Conservation (phyloP, 2,113 vertebrate species). For the Ciconia stormi region DNA sequence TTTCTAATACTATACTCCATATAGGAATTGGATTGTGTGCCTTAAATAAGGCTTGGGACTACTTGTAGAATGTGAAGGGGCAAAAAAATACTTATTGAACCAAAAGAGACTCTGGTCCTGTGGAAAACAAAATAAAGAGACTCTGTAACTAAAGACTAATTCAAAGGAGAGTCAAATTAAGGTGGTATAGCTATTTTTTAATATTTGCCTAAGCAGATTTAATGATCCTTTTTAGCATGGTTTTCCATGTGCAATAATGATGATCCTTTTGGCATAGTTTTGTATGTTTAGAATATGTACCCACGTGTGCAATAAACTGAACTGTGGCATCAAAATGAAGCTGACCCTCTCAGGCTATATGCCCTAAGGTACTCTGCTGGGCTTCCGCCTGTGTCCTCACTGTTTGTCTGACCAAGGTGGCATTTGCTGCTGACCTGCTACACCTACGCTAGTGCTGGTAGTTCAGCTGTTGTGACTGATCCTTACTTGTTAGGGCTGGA, state of each 20-base stretch:
- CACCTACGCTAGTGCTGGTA: background rate
- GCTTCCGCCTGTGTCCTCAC: background rate
- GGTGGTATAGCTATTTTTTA: background rate
- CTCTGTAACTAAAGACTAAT: background rate
- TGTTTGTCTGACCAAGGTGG: background rate
- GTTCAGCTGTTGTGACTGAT: background rate
- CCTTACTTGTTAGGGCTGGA: background rate
- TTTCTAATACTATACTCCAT: background rate
- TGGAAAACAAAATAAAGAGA: background rate
- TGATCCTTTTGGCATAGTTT: background rate
- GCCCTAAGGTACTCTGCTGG: background rate
- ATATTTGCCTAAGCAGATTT: background rate
- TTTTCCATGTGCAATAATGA: background rate
- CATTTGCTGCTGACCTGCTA: background rate
- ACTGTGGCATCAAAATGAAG: background rate
- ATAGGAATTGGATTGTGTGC: background rate
- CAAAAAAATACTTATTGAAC: background rate
- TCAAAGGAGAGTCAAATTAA: background rate
- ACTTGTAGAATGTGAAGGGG: background rate
- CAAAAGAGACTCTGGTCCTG: background rate
- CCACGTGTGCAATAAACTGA: background rate
- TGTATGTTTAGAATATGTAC: background rate
- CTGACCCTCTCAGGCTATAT: accelerated
- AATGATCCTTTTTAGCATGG: background rate
- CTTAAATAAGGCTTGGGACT: background rate